Conservation (phyloP, 2,113 vertebrate genomes). For the Seriola aureovittata region DNA sequence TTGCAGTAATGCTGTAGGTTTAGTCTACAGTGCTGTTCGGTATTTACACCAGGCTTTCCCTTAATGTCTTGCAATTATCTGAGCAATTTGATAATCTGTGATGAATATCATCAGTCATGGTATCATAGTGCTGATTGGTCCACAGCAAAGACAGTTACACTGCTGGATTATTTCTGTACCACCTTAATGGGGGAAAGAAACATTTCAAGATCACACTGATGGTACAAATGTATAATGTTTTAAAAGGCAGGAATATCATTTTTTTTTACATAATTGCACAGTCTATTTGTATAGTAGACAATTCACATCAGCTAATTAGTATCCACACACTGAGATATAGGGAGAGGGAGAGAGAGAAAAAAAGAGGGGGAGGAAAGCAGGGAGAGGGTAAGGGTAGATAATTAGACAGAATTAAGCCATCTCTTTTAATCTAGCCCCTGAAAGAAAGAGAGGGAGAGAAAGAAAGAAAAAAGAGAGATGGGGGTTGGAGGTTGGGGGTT, state of each 20-base stretch:
- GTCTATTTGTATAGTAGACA: constrained; percentile 77
- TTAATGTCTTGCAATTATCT: constrained; percentile 67
- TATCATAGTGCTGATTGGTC: constrained; percentile 54
- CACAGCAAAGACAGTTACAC: constrained; percentile 31
- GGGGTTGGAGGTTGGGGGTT: constrained; percentile 53
- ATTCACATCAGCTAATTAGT: constrained; percentile 83
- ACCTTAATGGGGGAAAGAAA: constrained; percentile 25
- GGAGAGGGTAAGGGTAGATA: constrained; percentile 80
- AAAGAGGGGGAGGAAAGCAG: constrained; percentile 60
- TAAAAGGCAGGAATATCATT: constrained; percentile 51
- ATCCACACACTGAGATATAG: constrained; percentile 74
- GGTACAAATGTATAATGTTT: constrained; percentile 44
- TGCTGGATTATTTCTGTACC: constrained; percentile 1
- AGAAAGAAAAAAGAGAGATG: constrained; percentile 66
- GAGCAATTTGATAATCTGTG: constrained; percentile 69
- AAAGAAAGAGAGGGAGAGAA: constrained; percentile 78
- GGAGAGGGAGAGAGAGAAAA: constrained; percentile 50
- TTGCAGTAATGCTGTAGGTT: constrained; percentile 57
- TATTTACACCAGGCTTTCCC: constrained; percentile 49
- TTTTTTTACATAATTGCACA: constrained; percentile 58
- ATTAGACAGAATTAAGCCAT: constrained; percentile 88
- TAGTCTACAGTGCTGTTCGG: constrained; percentile 12
- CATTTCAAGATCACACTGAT: constrained; percentile 22
- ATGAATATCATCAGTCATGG: constrained; percentile 73
- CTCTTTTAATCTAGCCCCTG: constrained; percentile 85